Evolutionary conservation across 2,888 invertebrate species (phyloP), one percentile per base, ranked within the genome.

Genomic region (Halictus ligatus): DNA sequence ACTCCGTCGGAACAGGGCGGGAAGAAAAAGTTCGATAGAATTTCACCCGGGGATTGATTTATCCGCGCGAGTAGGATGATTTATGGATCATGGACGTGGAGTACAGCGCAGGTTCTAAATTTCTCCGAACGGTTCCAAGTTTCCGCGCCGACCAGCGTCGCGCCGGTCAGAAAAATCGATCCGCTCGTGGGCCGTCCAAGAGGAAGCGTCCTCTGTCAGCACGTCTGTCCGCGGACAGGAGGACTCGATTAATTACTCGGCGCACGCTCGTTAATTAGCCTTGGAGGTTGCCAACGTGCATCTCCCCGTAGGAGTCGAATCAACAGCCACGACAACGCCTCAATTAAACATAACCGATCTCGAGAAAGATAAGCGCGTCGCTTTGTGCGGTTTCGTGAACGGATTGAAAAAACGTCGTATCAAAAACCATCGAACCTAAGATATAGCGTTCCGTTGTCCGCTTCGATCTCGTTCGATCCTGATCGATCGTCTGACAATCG

Each of bases 211-310:
- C 64, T 76, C 72, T 81, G 83, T 87, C 83, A 76, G 78, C 82
- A 75, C 83, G 83, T 86, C 74, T 60, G 48, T 50, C 25, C 50
- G 64, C 75, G 75, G 72, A 78, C 81, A 72, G 78, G 82, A 88
- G 83, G 84, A 78, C 78, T 76, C 89, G 92, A 92, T 92, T 93
- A 92, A 92, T 92, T 92, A 92, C 90, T 89, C 89, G 88, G 81
- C 87, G 83, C 85, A 86, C 89, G 84, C 85, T 91, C 89, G 91
- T 92, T 92, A 92, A 92, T 93, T 92, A 93, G 89, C 86, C 91
- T 83, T 84, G 88, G 85, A 90, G 89, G 78, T 75, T 79, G 64
- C 50, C 80, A 40, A 82, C 81, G 75, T 84, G 84, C 73, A 72
- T 54, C 85, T 80, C 73, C 54, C 67, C 54, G 50, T 46, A 64